These are phyloP conservation scores for Ceratosolen solmsi DNA, from an alignment of 1,140 invertebrate species.

Conservation along the genomic window DNA sequence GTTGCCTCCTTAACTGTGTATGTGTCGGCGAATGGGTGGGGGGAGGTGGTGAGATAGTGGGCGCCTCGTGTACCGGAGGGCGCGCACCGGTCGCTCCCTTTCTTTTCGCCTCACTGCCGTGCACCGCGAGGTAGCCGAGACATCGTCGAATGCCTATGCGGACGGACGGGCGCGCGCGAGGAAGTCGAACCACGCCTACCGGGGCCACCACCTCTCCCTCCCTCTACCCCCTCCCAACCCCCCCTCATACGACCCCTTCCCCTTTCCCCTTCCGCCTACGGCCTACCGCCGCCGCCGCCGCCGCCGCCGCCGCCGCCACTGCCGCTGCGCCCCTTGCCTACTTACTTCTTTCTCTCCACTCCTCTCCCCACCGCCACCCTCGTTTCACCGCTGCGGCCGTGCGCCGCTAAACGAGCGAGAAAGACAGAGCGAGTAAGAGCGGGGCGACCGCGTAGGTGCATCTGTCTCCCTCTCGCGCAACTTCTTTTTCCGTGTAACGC, in stretches of 20 bases:
- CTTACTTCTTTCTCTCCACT: too few species aligned
- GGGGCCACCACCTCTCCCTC: constrained; percentile 21
- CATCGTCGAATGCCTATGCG: background rate
- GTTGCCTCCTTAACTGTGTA: too few species aligned
- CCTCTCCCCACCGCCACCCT: background rate
- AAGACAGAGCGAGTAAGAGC: too few species aligned
- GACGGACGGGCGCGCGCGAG: constrained; percentile 45
- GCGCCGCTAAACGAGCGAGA: constrained; percentile 11
- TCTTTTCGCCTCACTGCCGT: background rate
- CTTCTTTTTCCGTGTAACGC: constrained; percentile 26
- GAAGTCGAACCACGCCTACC: constrained; percentile 63
- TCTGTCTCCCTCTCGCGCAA: constrained; percentile 6
- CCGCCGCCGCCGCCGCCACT: too few species aligned
- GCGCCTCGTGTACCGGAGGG: background rate
- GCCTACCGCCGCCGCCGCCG: too few species aligned
- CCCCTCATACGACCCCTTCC: constrained; percentile 6
- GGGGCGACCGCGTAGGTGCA: constrained; percentile 23
- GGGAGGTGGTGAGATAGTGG: background rate
- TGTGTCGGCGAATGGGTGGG: background rate
- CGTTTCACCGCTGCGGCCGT: background rate
- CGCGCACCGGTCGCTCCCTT: background rate
- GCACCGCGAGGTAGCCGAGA: constrained; percentile 15
- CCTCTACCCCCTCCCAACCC: constrained; percentile 5
- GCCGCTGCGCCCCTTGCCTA: too few species aligned
- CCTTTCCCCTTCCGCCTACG: too few species aligned